These are phyloP conservation scores for Minunthozetes semirufus DNA, from an alignment of 2,888 invertebrate genomes.

Conservation along the genomic window DNA sequence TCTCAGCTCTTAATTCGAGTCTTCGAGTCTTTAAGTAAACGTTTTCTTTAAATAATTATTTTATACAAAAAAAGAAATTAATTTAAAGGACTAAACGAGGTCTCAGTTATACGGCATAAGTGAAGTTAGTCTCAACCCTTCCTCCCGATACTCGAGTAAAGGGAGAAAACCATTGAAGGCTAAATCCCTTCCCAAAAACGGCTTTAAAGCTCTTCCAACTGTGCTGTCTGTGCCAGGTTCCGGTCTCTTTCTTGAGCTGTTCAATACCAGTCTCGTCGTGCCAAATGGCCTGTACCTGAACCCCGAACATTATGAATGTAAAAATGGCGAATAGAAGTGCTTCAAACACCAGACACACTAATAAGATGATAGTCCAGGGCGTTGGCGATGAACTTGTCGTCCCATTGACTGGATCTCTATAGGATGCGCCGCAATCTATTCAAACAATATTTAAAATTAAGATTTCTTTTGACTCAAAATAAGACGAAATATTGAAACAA, in stretches of 20 bases:
- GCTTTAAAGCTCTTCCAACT: constrained; percentile 91
- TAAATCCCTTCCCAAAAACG: constrained; percentile 88
- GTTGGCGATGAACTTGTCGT: constrained; percentile 88
- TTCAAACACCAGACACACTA: constrained; percentile 86
- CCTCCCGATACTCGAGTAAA: constrained; percentile 52
- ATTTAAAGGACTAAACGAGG: not conserved
- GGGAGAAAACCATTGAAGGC: constrained; percentile 88
- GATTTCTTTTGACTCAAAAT: not conserved
- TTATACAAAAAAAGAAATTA: not conserved
- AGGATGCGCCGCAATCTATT: constrained; percentile 27
- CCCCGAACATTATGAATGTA: constrained; percentile 93
- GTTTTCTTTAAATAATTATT: not conserved
- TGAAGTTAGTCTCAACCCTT: constrained; percentile 34
- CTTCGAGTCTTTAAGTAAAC: no score
- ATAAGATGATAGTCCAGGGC: constrained; percentile 85
- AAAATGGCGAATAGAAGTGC: constrained; percentile 94
- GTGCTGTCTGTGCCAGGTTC: constrained; percentile 78
- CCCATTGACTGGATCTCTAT: constrained; percentile 37
- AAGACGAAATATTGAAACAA: not conserved
- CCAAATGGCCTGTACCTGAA: constrained; percentile 93
- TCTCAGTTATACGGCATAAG: constrained; percentile 26
- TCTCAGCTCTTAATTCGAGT: not conserved
- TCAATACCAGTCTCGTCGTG: constrained; percentile 99
- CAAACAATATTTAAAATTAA: not conserved
- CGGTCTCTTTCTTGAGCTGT: constrained; percentile 90